Evolutionary conservation across 2,113 vertebrate genomes (phyloP).

Genomic region (Pelusios castaneus): DNA sequence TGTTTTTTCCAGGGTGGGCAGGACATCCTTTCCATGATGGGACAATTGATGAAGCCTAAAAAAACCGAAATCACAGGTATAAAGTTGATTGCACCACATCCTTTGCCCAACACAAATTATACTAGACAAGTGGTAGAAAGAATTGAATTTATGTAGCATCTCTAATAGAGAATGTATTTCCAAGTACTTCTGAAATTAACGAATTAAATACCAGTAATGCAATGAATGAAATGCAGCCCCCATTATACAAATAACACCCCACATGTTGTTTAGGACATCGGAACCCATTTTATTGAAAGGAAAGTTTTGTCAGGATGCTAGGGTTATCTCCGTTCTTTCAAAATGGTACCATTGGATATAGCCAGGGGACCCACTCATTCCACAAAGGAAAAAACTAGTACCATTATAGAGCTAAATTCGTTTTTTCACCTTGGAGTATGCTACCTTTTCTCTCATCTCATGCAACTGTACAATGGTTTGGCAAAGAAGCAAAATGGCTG

Average conservation of each 20-base stretch:
- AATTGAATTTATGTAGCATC: neutral
- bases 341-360: neutral
- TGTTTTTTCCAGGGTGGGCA: slow-evolving; percentile 88
- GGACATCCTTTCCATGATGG: slow-evolving; percentile 99
- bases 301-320: neutral
- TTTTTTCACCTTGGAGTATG: accelerated
- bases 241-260: neutral
- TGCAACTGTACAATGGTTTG: neutral
- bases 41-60: slow-evolving; percentile 98
- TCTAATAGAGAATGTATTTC: neutral
- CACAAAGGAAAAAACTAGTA: neutral
- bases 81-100: neutral
- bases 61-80: slow-evolving; percentile 98
- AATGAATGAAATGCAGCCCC: accelerated
- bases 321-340: neutral
- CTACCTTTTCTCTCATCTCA: neutral
- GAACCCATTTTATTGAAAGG: neutral
- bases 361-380: neutral
- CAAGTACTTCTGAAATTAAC: neutral
- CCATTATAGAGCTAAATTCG: neutral
- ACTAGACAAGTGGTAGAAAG: neutral
- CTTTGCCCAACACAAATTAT: neutral
- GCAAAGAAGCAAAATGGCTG: neutral
- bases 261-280: neutral
- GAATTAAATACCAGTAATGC: neutral